Evolutionary conservation across 1,140 invertebrate genomes (phyloP), one percentile per base, ranked within the genome.

Genomic region (Drosophila willistoni): DNA sequence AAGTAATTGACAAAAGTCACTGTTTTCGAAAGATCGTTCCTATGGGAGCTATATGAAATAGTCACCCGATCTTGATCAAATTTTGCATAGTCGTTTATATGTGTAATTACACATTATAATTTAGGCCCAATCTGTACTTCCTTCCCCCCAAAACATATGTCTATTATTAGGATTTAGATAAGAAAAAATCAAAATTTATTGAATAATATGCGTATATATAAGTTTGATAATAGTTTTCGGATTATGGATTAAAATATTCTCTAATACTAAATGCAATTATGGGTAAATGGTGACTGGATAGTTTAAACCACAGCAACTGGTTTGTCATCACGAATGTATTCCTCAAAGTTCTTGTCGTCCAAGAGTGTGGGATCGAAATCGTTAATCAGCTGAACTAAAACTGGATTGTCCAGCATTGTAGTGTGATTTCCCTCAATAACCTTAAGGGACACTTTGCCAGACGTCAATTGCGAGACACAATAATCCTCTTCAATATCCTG

Each of bases 351-450:
- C 70, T 91, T 91, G 61, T 92, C 87, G 44, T 92, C 91, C 47
- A 87, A 13, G 12, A 91, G 63, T 7, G 69, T 44, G 0, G 91
- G 91, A 79, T 92, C 86, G 56, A 82, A 87, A 9, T 82, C 87
- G 63, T 95, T 95, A 36, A 96, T 95, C 7, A 94, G 93, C 59
- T 94, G 92, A 1, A 94, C 93, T 41, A 95, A 87, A 77, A 94
- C 94, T 22, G 93, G 91, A 81, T 95, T 95, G 22, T 96, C 94
- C 66, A 96, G 79, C 77, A 96, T 95, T 12, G 93, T 94, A 0
- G 94, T 83, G 77, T 96, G 96, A 90, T 96, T 95, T n/a, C 96
- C 96, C 78, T 95, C 94, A 34, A 95, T 92, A 44, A 93, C 93
- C 67, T 93, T 93, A 0, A 95, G 91, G 1, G 92, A 92, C 0